Conservation (phyloP, 2,888 invertebrate genomes). For the Tenthredo mesomela region DNA sequence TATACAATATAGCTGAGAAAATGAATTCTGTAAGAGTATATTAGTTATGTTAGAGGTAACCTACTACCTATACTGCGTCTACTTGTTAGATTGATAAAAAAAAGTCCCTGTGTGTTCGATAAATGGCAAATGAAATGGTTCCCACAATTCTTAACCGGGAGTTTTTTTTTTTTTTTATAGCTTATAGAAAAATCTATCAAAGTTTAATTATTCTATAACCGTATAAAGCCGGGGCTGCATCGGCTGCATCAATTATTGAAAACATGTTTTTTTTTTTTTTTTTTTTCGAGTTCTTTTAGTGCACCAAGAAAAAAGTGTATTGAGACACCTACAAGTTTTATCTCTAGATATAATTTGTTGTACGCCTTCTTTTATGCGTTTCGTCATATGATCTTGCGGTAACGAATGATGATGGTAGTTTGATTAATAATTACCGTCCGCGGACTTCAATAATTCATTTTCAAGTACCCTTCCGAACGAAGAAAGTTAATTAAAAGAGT, state of each 20-base stretch:
- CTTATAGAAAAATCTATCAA: conserved; percentile 23
- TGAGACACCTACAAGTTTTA: conserved; percentile 18
- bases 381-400: neutral
- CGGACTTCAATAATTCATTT: neutral
- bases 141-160: conserved; percentile 27
- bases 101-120: neutral
- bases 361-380: neutral
- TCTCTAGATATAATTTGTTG: neutral
- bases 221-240: conserved; percentile 8
- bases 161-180: neutral
- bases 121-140: conserved; percentile 11
- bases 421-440: neutral
- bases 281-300: neutral
- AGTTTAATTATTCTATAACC: conserved; percentile 4
- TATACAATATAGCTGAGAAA: neutral
- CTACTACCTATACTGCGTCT: neutral
- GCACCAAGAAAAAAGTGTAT: conserved; percentile 18
- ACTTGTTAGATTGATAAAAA: neutral
- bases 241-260: conserved; percentile 35
- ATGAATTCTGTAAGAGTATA: neutral
- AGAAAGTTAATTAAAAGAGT: neutral
- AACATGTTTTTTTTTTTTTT: neutral
- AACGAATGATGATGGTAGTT: neutral
- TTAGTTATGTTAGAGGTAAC: neutral
- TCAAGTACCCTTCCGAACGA: neutral